These are phyloP conservation scores for Trichoplax adhaerens DNA, from an alignment of 37 sponge, comb jelly and placozoan genomes.

Conservation along the genomic window DNA sequence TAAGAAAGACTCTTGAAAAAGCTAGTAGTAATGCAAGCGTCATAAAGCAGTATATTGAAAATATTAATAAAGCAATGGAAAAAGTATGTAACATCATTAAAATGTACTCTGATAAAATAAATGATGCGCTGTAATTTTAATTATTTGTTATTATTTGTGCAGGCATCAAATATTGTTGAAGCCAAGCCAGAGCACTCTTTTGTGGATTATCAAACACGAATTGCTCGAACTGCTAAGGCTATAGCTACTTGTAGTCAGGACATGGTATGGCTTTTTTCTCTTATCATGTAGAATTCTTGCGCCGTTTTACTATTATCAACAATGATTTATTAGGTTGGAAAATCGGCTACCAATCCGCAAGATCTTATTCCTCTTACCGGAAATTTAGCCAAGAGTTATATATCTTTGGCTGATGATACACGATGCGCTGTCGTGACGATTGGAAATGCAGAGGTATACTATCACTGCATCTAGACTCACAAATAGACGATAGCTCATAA, in stretches of 20 bases:
- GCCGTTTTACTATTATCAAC: no score
- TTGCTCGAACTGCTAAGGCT: slow-evolving; percentile 29
- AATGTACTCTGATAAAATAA: slow-evolving; percentile 10
- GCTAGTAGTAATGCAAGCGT: slow-evolving; percentile 47
- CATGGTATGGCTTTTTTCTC: slow-evolving; percentile 15
- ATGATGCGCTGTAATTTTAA: no score
- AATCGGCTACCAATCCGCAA: slow-evolving; percentile 6
- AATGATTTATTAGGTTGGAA: not conserved
- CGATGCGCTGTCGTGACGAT: slow-evolving; percentile 54
- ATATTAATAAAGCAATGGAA: slow-evolving; percentile 5
- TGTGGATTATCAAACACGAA: slow-evolving; percentile 50
- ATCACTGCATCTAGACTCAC: not conserved
- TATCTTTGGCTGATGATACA: slow-evolving; percentile 21
- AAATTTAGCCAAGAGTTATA: slow-evolving; percentile 6
- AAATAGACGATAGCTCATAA: no score
- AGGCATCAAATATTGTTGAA: no score
- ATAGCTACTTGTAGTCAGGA: slow-evolving; percentile 55
- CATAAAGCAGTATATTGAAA: slow-evolving; percentile 17
- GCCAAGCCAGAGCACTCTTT: slow-evolving; percentile 17
- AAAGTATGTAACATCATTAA: slow-evolving; percentile 9
- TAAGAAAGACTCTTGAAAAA: slow-evolving; percentile 44
- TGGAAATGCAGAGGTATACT: slow-evolving; percentile 26
- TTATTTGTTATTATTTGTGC: no score
- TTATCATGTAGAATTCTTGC: no score
- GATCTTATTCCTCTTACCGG: not conserved